Base-by-base conservation (phyloP, 1,140 invertebrate species). In the Anagrus nilaparvatae region DNA sequence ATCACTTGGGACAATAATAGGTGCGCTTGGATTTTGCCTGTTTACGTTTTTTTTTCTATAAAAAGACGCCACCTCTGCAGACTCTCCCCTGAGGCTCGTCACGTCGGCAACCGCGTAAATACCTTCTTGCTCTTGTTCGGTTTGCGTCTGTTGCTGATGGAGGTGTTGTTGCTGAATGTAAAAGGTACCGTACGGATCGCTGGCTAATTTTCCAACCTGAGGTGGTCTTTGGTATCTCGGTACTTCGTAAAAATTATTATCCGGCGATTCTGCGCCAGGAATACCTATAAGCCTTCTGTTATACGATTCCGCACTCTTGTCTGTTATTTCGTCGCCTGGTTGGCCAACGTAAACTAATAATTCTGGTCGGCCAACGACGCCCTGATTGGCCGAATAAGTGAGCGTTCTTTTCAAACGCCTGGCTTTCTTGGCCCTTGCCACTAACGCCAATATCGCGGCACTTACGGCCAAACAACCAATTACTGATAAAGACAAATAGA, bases 61-160 rank as follows among this genome's bases (percentile, higher is more conserved):
- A 8, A 63, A 49, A 2, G 61, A 61, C 8, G 60, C 37, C 21
- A 62, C 54, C 43, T 67, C 62, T 36, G 57, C 59, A 1, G 14
- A 4, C 6, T 65, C 58, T n/a, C 62, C 55, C 30, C 58, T 47
- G 1, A 61, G 43, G 28, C 54, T 53, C 4, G 60, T 57, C 2
- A 65, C 61, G 39, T 65, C 61, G 5, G 61, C 60, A 5, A 63
- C 64, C 1, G 64, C 63, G 49, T 65, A 65, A 5, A 66, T 53
- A 14, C 59, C 60, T 17, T 64, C 59, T 16, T 62, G 29, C 7
- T 21, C 13, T 2, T 35, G 23, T 7, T 34, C 13, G 13, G 14
- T 13, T 14, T 31, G 32, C 32, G 19, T 17, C 5, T 33, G n/a
- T 14, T 23, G 16, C 10, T 48, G 27, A 4, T 20, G 18, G 5